Evolutionary conservation across 1,140 invertebrate species (phyloP), one percentile per base, ranked within the genome.

Genomic region (Theocolax elegans): DNA sequence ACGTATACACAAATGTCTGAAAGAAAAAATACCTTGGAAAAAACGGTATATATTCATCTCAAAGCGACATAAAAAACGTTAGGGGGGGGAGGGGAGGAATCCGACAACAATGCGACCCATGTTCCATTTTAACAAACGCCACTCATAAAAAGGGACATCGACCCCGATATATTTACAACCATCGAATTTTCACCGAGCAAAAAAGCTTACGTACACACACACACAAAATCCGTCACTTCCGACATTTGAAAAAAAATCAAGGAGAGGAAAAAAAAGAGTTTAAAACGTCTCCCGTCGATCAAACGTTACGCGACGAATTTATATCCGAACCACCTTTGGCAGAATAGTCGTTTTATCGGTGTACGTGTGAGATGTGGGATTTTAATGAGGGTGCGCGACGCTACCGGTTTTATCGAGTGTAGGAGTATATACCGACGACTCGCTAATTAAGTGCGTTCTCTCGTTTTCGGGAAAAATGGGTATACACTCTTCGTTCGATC

Each of bases 361-460:
- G 25, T 35, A 35, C 10, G 10, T 35, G 10, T 35, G 53, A 35
- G 53, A 56, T 56, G 35, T n/a, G 56, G 56, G 56, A 59, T 59
- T 59, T 59, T 59, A 59, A 59, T 59, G 56, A 59, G 56, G 56
- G 56, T 4, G 35, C 12, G 49, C 3, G 29, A n/a, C 17, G 6
- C 51, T n/a, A 2, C 12, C 1, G 27, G 15, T 23, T 58, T 58
- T 58, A 58, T 58, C 54, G 3, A n/a, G 48, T 19, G 21, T 19
- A 35, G 31, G 31, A 10, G 31, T 35, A 35, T 35, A 10, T 35
- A 13, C 9, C n/a, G 53, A 13, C 15, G 2, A 9, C 1, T 19
- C 10, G 56, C 56, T 59, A 59, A 59, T 59, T 59, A 59, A 59
- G 56, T 59, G 56, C 35, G 25, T 3, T 42, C 10, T 15, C 27